Base-by-base conservation (phyloP, 2,797 vertebrate genomes). In the Eulemur rubriventer region DNA sequence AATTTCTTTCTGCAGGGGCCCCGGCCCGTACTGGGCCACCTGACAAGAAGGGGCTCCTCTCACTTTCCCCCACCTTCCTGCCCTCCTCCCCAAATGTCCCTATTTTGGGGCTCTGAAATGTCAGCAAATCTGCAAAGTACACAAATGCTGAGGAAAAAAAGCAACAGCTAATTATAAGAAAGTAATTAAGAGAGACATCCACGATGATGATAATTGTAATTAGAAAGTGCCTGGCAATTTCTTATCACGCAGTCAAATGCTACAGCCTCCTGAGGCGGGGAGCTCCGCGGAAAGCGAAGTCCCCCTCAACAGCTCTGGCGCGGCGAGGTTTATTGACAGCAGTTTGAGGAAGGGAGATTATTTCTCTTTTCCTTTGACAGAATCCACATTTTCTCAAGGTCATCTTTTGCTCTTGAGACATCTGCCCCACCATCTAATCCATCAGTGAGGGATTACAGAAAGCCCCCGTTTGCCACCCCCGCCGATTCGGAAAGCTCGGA, bases 111-210 rank as follows among this genome's bases (percentile, higher is more conserved):
- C 81, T 97, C 86, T 97, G 96, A 97, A 98, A 97, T 98, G 97
- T 97, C 98, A 98, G 97, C 96, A 97, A 97, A 96, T 97, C 94
- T 93, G 87, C 94, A 96, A 97, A 97, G 97, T 93, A 94, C 93
- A 97, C 97, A 97, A 95, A 97, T 85, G 96, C 96, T 46, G 38
- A 91, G 96, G 97, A 91, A 95, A 63, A 89, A 89, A 97, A 84
- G 96, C 96, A 97, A 97, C 91, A 94, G 94, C 97, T 98, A 98
- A 98, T 98, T 98, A 98, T 96, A 97, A 98, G 95, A 97, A 97
- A 98, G 97, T 98, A 97, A 98, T 98, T 98, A 97, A 98, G 97
- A 97, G 90, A 98, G 98, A 98, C 98, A 98, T 90, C 97, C 97
- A 96, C 33, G 96, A 97, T 95, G 97, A 97, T 96, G 98, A 96